Percentiles rank a stretch among this genome's conserved stretches.
Evolutionary conservation across 1,140 invertebrate species (phyloP).

Genomic region (Thaumetopoea pityocampa): DNA sequence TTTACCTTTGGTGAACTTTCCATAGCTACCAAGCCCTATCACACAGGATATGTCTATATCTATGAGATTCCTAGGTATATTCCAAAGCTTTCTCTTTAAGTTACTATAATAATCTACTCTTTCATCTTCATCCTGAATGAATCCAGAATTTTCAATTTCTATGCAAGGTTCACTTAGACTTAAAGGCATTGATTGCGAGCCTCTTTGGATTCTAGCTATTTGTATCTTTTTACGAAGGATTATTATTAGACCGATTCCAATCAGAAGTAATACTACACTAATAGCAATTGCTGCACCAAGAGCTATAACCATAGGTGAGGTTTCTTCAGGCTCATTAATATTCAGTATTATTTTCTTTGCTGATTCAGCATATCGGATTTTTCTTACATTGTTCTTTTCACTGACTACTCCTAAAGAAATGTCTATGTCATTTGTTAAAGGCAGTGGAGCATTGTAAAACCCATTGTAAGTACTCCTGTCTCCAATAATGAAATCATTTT

Average conservation of each 20-base stretch:
- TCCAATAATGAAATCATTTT: constrained; percentile 84
- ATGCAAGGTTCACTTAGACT: constrained; percentile 74
- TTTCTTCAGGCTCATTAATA: constrained; percentile 64
- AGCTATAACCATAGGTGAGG: constrained; percentile 63
- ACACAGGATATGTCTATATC: constrained; percentile 81
- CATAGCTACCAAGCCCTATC: constrained; percentile 85
- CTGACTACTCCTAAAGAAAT: constrained; percentile 86
- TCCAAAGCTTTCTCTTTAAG: constrained; percentile 84
- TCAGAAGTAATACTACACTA: constrained; percentile 62
- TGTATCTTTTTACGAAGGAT: constrained; percentile 60
- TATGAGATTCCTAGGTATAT: constrained; percentile 82
- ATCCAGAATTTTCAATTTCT: constrained; percentile 81
- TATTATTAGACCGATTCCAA: constrained; percentile 63
- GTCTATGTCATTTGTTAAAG: constrained; percentile 79
- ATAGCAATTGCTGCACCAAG: constrained; percentile 68
- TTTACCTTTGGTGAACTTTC: constrained; percentile 82
- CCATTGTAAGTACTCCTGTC: constrained; percentile 84
- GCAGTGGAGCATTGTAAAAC: constrained; percentile 87
- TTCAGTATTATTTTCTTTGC: constrained; percentile 67
- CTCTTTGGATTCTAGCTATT: constrained; percentile 48
- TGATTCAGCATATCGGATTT: constrained; percentile 81
- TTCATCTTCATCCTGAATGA: constrained; percentile 84
- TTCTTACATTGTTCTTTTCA: constrained; percentile 78
- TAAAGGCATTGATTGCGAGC: constrained; percentile 68
- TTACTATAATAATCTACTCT: constrained; percentile 83